Percentiles rank a stretch among this genome's conserved stretches.
Conservation (phyloP, 2,888 invertebrate species). For the Venustoraphidia nigricollis region DNA sequence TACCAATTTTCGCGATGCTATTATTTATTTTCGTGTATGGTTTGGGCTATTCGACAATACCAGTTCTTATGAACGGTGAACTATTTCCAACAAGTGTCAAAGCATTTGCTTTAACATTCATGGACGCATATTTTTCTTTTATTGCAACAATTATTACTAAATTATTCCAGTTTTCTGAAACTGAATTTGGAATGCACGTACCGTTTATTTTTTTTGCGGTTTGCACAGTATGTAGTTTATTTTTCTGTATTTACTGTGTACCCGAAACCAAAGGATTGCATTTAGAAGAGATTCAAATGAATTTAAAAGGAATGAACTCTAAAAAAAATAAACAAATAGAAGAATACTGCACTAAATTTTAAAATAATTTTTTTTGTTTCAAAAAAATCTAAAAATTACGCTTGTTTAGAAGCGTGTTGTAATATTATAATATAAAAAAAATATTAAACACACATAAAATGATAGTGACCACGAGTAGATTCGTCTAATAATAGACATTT, state of each 20-base stretch:
- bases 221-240: not conserved
- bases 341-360: too few species aligned
- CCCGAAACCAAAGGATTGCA: slow-evolving; percentile 5
- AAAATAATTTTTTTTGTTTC: too few species aligned
- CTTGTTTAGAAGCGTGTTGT: too few species aligned
- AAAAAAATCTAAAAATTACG: too few species aligned
- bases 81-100: slow-evolving; percentile 4
- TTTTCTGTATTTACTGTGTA: not conserved
- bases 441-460: too few species aligned
- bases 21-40: not conserved
- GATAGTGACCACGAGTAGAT: too few species aligned
- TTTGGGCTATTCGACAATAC: not conserved
- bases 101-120: slow-evolving; percentile 1
- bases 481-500: too few species aligned
- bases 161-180: slow-evolving; percentile 1
- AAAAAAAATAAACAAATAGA: too few species aligned
- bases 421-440: too few species aligned
- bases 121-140: slow-evolving; percentile 2
- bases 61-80: slow-evolving; percentile 1
- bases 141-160: not conserved
- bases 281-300: slow-evolving; percentile 4
- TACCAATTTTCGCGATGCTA: not conserved
- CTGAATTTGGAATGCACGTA: slow-evolving; percentile 1
- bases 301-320: not conserved
- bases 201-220: slow-evolving; percentile 2